Evolutionary conservation across 1,140 invertebrate species (phyloP).

Genomic region (Thereuonema tuberculata): DNA sequence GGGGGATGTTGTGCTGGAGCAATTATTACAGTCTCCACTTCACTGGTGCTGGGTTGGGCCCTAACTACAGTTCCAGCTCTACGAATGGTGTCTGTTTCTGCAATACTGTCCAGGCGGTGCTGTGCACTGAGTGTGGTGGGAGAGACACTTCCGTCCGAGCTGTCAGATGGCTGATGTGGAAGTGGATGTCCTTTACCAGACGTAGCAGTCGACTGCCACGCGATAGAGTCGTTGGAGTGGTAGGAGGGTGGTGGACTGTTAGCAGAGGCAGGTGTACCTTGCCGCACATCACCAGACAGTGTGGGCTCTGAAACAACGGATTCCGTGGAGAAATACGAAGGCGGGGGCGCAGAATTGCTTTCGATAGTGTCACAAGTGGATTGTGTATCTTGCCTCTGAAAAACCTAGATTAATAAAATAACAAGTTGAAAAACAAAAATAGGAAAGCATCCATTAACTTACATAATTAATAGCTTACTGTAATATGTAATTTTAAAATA

Average conservation of each 20-base stretch:
- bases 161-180: neutral
- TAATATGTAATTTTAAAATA: too few species aligned
- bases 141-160: neutral
- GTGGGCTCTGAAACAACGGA: neutral
- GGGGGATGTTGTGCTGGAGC: neutral
- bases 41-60: neutral
- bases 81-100: neutral
- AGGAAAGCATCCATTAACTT: too few species aligned
- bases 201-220: neutral
- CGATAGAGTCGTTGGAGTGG: conserved; percentile 1
- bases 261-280: conserved; percentile 2
- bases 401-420: too few species aligned
- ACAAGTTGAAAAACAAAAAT: too few species aligned
- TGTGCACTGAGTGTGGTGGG: neutral
- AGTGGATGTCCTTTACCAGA: neutral
- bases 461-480: too few species aligned
- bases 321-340: neutral
- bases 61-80: neutral
- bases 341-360: neutral
- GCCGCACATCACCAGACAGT: neutral
- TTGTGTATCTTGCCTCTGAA: neutral
- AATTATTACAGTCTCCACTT: neutral
- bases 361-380: neutral
- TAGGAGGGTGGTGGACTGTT: conserved; percentile 7
- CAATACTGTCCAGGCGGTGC: too few species aligned